phyloP scores from a whole-genome alignment of 1,140 invertebrate species.

The Seison nebaliae region DNA sequence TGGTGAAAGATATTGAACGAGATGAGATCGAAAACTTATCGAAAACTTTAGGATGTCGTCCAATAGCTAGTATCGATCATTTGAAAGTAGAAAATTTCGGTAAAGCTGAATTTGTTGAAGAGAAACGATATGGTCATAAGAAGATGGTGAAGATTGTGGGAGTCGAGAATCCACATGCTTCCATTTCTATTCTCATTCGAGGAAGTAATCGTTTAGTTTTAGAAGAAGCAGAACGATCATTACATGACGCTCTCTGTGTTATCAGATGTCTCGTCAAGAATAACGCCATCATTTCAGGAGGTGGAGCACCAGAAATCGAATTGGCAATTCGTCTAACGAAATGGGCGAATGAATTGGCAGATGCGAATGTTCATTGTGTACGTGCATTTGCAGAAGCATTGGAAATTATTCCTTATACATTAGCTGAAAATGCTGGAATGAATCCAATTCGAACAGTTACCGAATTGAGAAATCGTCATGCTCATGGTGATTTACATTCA shows the following conservation, averaged over 20 bases:
- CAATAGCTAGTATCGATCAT: conserved; percentile 91
- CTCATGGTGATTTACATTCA: conserved; percentile 46
- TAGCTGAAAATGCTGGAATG: conserved; percentile 97
- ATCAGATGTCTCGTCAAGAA: conserved; percentile 84
- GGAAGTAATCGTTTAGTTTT: conserved; percentile 85
- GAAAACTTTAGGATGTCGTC: conserved; percentile 66
- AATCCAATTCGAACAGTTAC: conserved; percentile 90
- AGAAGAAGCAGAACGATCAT: conserved; percentile 68
- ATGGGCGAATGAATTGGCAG: conserved; percentile 51
- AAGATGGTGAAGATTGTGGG: conserved; percentile 84
- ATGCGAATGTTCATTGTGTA: conserved; percentile 71
- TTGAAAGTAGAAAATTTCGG: conserved; percentile 69
- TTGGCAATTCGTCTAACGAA: conserved; percentile 55
- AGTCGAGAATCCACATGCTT: conserved; percentile 55
- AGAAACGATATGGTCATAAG: conserved; percentile 56
- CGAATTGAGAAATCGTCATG: conserved; percentile 73
- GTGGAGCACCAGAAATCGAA: conserved; percentile 86
- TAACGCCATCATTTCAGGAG: conserved; percentile 60
- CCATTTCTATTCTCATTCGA: conserved; percentile 67
- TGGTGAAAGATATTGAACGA: conserved; percentile 83
- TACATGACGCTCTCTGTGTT: conserved; percentile 92
- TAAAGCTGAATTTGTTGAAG: conserved; percentile 71
- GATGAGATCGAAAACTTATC: conserved; percentile 91
- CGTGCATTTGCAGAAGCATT: conserved; percentile 77
- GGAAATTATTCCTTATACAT: conserved; percentile 79